Evolutionary conservation across 2,113 vertebrate genomes (phyloP).

Genomic region (Symphodus melops): DNA sequence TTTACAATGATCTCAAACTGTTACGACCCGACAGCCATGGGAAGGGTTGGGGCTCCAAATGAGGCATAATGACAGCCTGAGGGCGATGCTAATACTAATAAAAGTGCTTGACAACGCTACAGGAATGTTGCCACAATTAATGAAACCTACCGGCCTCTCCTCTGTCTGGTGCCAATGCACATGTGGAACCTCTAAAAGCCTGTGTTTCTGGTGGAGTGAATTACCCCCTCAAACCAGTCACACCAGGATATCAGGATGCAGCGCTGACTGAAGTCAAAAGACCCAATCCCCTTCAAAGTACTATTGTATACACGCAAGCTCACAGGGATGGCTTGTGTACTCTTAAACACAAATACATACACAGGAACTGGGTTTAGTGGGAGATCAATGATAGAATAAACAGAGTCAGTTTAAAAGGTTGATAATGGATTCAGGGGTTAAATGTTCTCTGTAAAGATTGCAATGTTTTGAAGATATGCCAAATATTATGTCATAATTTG

Average conservation of each 20-base stretch:
- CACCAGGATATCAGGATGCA: constrained; percentile 74
- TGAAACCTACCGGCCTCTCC: constrained; percentile 83
- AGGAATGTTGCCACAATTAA: constrained; percentile 82
- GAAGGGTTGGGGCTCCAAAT: constrained; percentile 62
- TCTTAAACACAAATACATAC: constrained; percentile 53
- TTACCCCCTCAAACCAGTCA: constrained; percentile 71
- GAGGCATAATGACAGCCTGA: constrained; percentile 75
- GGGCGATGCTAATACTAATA: constrained; percentile 77
- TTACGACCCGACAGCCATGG: constrained; percentile 76
- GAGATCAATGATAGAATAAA: constrained; percentile 63
- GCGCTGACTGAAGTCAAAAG: constrained; percentile 76
- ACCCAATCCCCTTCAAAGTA: constrained; percentile 62
- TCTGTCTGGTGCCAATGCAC: constrained; percentile 85
- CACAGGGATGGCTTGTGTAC: constrained; percentile 61
- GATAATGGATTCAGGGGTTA: constrained; percentile 21
- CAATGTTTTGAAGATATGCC: constrained; percentile 8
- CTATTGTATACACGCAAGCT: constrained; percentile 71
- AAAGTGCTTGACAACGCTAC: constrained; percentile 78
- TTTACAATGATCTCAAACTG: constrained; percentile 49
- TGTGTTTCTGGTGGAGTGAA: constrained; percentile 76
- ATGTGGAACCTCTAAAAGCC: constrained; percentile 91
- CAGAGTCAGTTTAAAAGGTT: constrained; percentile 53
- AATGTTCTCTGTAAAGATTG: constrained; percentile 15
- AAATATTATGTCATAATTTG: constrained; percentile 27
- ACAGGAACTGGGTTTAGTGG: constrained; percentile 63